Conservation (phyloP, 2,888 invertebrate genomes). For the Nomada hirtipes region DNA sequence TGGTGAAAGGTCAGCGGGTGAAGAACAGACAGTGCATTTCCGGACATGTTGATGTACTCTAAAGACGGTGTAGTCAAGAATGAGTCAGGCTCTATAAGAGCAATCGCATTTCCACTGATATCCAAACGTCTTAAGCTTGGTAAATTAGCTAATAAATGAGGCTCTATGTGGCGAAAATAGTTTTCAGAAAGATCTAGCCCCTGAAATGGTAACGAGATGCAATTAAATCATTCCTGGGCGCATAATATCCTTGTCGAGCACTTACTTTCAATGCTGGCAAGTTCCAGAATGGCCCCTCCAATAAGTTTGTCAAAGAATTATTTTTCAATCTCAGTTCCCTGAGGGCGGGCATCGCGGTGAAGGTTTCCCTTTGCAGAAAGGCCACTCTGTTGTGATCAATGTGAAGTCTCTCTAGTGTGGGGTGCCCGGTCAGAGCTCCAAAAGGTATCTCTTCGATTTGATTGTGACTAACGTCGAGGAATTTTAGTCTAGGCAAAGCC, state of each 20-base stretch:
- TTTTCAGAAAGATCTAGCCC: slow-evolving; percentile 93
- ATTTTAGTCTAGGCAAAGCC: slow-evolving; percentile 90
- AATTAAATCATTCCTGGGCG: not conserved
- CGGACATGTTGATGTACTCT: slow-evolving; percentile 92
- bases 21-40: slow-evolving; percentile 89
- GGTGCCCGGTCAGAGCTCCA: slow-evolving; percentile 92
- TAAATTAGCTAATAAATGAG: slow-evolving; percentile 89
- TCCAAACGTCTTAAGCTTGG: slow-evolving; percentile 92
- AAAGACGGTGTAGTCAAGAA: slow-evolving; percentile 90
- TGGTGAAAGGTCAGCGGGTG: slow-evolving; percentile 92
- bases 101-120: slow-evolving; percentile 90
- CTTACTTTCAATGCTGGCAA: slow-evolving; percentile 90
- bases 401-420: slow-evolving; percentile 92
- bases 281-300: slow-evolving; percentile 93
- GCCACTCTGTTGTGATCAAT: slow-evolving; percentile 92
- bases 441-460: slow-evolving; percentile 91
- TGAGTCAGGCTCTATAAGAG: slow-evolving; percentile 89
- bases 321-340: slow-evolving; percentile 93
- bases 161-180: slow-evolving; percentile 89
- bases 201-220: slow-evolving; percentile 72
- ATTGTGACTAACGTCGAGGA: slow-evolving; percentile 92
- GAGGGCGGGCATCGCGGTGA: slow-evolving; percentile 93
- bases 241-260: not conserved
- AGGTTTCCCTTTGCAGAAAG: slow-evolving; percentile 91
- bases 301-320: slow-evolving; percentile 91